These are phyloP conservation scores for Nomada ferruginata DNA, from an alignment of 2,888 invertebrate genomes.

Conservation along the genomic window DNA sequence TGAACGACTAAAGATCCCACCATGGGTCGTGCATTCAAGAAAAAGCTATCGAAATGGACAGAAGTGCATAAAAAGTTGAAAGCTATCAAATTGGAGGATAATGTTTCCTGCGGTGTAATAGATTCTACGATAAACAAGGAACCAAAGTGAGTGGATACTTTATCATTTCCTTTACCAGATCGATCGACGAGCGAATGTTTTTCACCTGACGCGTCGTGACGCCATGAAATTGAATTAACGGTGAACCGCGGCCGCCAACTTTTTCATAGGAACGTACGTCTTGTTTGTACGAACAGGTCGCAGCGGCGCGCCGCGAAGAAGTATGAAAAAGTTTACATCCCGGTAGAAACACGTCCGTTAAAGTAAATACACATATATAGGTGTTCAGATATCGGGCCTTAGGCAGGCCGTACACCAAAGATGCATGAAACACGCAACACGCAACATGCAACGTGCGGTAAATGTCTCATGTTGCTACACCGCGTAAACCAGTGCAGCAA, in stretches of 20 bases:
- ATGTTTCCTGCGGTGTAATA: not conserved
- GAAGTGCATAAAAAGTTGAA: too few relatives aligned
- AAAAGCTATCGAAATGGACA: too few relatives aligned
- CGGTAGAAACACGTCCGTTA: not conserved
- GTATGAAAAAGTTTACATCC: not conserved
- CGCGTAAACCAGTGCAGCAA: too few relatives aligned
- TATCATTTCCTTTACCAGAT: constrained; percentile 35
- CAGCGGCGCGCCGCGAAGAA: not conserved
- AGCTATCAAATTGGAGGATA: too few relatives aligned
- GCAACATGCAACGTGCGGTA: too few relatives aligned
- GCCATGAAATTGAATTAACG: constrained; percentile 11
- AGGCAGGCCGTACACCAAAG: too few relatives aligned
- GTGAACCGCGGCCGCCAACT: not conserved
- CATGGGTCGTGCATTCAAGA: not conserved
- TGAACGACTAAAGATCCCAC: not conserved
- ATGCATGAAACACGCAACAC: too few relatives aligned
- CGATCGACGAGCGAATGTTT: constrained; percentile 17
- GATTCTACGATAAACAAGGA: constrained; percentile 63
- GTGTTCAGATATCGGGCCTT: constrained; percentile 1
- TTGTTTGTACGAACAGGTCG: not conserved
- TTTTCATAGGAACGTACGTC: constrained; percentile 1
- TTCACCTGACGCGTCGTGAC: not conserved
- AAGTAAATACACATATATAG: not conserved
- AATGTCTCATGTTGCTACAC: too few relatives aligned
- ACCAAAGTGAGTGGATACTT: constrained; percentile 67